phyloP scores from a whole-genome alignment of 2,797 vertebrate genomes.

The Halcyon smyrnensis region DNA sequence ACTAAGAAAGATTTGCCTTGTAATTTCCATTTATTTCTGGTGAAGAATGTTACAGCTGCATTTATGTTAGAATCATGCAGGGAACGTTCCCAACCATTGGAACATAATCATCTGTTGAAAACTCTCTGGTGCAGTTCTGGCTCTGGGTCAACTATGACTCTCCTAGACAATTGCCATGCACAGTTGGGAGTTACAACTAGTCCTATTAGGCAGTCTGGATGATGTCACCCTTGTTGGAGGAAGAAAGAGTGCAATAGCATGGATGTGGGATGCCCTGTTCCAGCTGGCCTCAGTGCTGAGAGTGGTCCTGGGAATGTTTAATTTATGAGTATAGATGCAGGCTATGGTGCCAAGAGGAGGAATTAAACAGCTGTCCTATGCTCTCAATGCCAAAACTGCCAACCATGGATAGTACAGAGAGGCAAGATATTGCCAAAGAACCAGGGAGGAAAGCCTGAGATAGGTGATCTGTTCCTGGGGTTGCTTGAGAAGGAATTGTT shows the following conservation, averaged over 20 bases:
- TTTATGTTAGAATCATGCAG: neutral
- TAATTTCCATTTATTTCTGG: neutral
- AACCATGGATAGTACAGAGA: neutral
- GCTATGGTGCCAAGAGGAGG: neutral
- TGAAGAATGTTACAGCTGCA: neutral
- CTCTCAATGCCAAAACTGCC: neutral
- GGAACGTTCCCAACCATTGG: neutral
- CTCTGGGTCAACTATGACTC: neutral
- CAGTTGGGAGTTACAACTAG: neutral
- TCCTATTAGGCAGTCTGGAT: neutral
- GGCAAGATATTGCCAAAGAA: neutral
- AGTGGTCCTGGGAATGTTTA: conserved; percentile 33
- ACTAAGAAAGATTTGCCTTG: neutral
- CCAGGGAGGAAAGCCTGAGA: neutral
- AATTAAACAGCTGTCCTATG: conserved; percentile 30
- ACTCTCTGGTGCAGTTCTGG: neutral
- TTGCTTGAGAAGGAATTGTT: neutral
- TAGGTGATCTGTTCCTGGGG: neutral
- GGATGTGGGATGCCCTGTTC: neutral
- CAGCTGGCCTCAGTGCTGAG: conserved; percentile 29
- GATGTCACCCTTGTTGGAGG: neutral
- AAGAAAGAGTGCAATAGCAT: neutral
- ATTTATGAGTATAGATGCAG: conserved; percentile 39
- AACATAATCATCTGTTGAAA: neutral
- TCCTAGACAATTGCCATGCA: neutral